Evolutionary conservation across 2,113 vertebrate genomes (phyloP), one percentile per base, ranked within the genome.

Genomic region (Barbus barbus): DNA sequence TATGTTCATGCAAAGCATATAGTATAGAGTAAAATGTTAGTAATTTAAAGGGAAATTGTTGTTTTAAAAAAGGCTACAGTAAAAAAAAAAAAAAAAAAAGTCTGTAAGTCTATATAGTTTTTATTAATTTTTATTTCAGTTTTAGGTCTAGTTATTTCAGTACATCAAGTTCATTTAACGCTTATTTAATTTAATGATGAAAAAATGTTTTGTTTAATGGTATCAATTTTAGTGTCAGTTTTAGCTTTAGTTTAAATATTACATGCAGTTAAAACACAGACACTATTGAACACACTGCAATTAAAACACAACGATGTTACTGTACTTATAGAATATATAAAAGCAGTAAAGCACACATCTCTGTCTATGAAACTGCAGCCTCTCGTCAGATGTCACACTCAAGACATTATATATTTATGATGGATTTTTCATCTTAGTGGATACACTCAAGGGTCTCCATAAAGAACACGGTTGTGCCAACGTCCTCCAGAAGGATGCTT

Each of bases 401-500:
- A 71, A 58, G 31, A 71, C 36, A 46, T 28, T 36, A 28, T 67
- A 60, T 56, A 41, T 46, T 56, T 60, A 44, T 72, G 24, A 14
- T 46, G 6, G 36, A 44, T 28, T 36, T 41, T 79, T 46, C 9
- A 69, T 58, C 33, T 26, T 24, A 14, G 33, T 44, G 51, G 48
- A 33, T 60, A 18, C 26, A 65, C 24, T 51, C 18, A 33, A 67
- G 41, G 41, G 36, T 48, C 60, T 80, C 58, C 36, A 46, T 60
- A 20, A 63, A 36, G 13, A 44, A 63, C 22, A 36, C 18, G 18
- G 16, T 78, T 61, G 36, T 61, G 16, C 77, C 31, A 28, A 4
- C 13, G 14, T 28, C 36, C 36, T 56, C 56, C 77, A 44, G 77
- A 78, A 20, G n/a, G 56, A 78, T 51, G 41, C 67, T 80, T 77